A percentile compares a stretch with the other conserved stretches of the same genome.
These are phyloP conservation scores for Metopia argyrocephala DNA, from an alignment of 2,888 invertebrate species.

Conservation along the genomic window DNA sequence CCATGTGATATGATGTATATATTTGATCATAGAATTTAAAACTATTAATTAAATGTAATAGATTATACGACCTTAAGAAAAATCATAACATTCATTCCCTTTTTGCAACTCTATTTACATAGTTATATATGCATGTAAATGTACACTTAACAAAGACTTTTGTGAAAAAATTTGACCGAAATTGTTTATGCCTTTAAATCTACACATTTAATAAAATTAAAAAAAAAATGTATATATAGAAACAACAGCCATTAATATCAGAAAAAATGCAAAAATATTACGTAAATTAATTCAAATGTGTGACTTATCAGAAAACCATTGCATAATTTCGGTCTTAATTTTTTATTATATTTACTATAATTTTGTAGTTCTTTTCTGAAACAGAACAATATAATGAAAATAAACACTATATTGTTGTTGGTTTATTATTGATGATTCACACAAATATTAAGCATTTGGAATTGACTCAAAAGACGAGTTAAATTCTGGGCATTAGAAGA, in stretches of 20 bases:
- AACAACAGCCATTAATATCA: neutral
- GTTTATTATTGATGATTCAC: slow-evolving; percentile 43
- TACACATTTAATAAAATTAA: slow-evolving; percentile 20
- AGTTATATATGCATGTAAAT: slow-evolving; percentile 37
- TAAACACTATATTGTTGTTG: slow-evolving; percentile 53
- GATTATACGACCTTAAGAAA: neutral
- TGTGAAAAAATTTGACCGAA: slow-evolving; percentile 73
- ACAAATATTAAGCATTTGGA: slow-evolving; percentile 59
- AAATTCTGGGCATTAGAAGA: slow-evolving; percentile 47
- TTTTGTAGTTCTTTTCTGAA: slow-evolving; percentile 26
- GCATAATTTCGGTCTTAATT: slow-evolving; percentile 73
- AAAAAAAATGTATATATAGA: slow-evolving; percentile 1
- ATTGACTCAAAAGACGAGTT: slow-evolving; percentile 49
- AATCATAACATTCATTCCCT: slow-evolving; percentile 23
- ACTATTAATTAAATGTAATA: no score
- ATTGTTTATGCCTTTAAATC: slow-evolving; percentile 65
- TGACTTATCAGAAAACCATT: slow-evolving; percentile 61
- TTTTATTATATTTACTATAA: no score
- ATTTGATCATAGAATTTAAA: no score
- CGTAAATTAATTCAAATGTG: slow-evolving; percentile 10
- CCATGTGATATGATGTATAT: no score
- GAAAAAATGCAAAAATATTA: neutral
- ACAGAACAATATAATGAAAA: slow-evolving; percentile 46
- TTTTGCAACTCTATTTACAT: slow-evolving; percentile 69
- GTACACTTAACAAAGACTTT: slow-evolving; percentile 42